Percentiles rank a stretch among this genome's conserved stretches.
phyloP scores from a whole-genome alignment of 2,797 vertebrate species.

The Philypnodon macrostomus region DNA sequence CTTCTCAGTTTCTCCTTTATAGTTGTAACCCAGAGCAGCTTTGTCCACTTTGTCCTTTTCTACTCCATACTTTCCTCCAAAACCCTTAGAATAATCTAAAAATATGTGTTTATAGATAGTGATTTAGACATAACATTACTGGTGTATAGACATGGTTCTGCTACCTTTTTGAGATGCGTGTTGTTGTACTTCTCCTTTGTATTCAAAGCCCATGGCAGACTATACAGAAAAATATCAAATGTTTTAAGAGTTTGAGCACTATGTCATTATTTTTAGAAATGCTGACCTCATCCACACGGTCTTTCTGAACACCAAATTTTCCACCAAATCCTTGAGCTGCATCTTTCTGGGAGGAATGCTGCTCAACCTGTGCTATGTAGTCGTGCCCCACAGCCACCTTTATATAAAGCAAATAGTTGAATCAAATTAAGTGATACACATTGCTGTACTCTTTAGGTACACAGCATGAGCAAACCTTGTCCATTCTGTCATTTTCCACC shows the following conservation, averaged over 20 bases:
- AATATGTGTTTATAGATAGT: not conserved
- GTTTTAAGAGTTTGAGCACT: too few relatives aligned
- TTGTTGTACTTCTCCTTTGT: constrained; percentile 88
- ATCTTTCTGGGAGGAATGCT: constrained; percentile 94
- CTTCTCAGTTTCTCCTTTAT: constrained; percentile 85
- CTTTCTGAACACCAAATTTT: constrained; percentile 90
- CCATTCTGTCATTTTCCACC: constrained; percentile 93
- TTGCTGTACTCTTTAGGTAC: too few relatives aligned
- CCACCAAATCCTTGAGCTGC: constrained; percentile 90
- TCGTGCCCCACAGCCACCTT: constrained; percentile 87
- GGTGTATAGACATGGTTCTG: not conserved
- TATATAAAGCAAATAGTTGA: not conserved
- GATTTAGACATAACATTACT: not conserved
- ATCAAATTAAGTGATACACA: not conserved
- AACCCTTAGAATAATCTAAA: constrained; percentile 66
- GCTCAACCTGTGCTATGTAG: constrained; percentile 83
- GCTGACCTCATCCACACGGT: constrained; percentile 88
- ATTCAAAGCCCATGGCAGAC: constrained; percentile 92
- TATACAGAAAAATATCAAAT: constrained; percentile 62
- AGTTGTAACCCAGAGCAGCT: constrained; percentile 85
- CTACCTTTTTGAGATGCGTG: constrained; percentile 91
- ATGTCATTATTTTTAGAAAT: too few relatives aligned
- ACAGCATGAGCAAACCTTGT: constrained; percentile 80
- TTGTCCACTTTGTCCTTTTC: constrained; percentile 88
- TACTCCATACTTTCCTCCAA: constrained; percentile 87